These are phyloP conservation scores for Solenopsis fugax DNA, from an alignment of 1,140 invertebrate species.

Conservation along the genomic window DNA sequence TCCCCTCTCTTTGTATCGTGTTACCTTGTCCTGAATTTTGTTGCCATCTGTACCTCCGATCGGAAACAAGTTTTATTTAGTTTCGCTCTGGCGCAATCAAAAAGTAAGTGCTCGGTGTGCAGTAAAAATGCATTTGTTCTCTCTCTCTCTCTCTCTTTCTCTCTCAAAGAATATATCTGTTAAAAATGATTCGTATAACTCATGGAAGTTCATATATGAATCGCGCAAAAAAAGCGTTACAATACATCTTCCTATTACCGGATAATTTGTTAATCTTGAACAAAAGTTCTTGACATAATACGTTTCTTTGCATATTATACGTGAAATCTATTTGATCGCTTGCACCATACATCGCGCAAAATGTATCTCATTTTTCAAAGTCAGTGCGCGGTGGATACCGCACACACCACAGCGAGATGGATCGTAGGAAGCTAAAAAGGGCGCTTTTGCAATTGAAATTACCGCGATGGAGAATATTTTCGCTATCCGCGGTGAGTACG, in stretches of 20 bases:
- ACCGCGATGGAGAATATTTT: constrained; percentile 46
- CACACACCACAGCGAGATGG: constrained; percentile 30
- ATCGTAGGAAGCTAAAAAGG: constrained; percentile 47
- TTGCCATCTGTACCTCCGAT: constrained; percentile 30
- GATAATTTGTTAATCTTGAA: constrained; percentile 21
- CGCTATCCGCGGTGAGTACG: constrained; percentile 6
- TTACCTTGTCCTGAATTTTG: constrained; percentile 58
- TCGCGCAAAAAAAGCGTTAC: not conserved
- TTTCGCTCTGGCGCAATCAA: not conserved
- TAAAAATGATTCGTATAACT: constrained; percentile 12
- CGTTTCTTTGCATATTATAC: constrained; percentile 14
- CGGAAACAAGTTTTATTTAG: constrained; percentile 11
- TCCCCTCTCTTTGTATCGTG: constrained; percentile 11
- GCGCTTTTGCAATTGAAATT: constrained; percentile 49
- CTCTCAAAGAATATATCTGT: not conserved
- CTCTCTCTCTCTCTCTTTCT: not conserved
- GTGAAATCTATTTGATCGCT: constrained; percentile 48
- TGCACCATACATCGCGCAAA: not conserved
- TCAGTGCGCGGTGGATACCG: constrained; percentile 40
- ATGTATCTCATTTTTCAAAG: constrained; percentile 60
- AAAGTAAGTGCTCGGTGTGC: not conserved
- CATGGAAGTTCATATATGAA: not conserved
- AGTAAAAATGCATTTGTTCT: not conserved
- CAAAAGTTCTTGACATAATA: constrained; percentile 17
- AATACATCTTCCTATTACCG: not conserved